Evolutionary conservation across 2,113 vertebrate species (phyloP), one percentile per base, ranked within the genome.

Genomic region (Notothenia rossii): DNA sequence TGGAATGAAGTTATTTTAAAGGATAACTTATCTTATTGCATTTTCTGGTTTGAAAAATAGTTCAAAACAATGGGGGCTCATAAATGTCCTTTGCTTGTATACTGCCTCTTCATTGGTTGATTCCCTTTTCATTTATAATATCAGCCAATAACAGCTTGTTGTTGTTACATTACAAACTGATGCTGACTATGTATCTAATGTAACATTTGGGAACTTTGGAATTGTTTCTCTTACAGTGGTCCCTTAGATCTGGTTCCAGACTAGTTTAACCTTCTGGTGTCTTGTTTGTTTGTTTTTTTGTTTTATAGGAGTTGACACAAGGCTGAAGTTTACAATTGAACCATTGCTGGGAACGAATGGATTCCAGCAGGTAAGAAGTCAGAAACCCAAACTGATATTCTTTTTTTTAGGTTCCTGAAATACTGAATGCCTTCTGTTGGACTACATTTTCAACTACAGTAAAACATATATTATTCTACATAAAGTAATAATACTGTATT

Each of bases 301-400:
- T 54, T 29, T 90, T 92, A 13, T 68, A 99, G 98, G 98, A 67
- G 97, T 98, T 71, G 98, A 99, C 90, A 98, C 97, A 17, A 97
- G 98, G 86, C 91, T 99, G 93, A 99, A 98, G 91, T 99, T 99
- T 72, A 99, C 98, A 82, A 96, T 99, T 72, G 97, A 99, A 67
- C 98, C 98, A 2, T 98, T 96, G 50, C 88, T 99, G 88, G 97
- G 97, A 77, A 97, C 98, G 88, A 98, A 98, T 91, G 98, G 98
- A 70, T 99, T 99, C 96, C 98, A 99, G 89, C 98, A 99, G 97
- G 98, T 99, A 94, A 95, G 81, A 55, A 25, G 12, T 29, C 15
- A 56, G 12, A 40, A 7, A 40, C 36, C 6, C 7, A 40, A 40
- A 40, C 36, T 40, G 7, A 40, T 40, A 7, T 40, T 7, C 7